A percentile compares a stretch with the other conserved stretches of the same genome.
phyloP scores from a whole-genome alignment of 2,113 vertebrate species.

The Corvus cornix region DNA sequence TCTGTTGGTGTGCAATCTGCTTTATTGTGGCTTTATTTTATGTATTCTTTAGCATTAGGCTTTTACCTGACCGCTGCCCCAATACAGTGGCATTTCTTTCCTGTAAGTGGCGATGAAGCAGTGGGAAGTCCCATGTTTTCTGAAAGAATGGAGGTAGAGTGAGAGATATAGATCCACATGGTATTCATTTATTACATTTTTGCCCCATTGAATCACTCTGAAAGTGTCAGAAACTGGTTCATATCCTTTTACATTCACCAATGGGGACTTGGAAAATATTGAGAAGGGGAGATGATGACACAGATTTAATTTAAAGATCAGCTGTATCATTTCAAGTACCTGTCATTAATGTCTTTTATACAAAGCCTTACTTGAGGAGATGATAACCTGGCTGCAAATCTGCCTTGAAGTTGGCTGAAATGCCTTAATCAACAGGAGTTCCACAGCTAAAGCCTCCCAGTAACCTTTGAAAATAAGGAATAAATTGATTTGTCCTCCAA shows the following conservation, averaged over 20 bases:
- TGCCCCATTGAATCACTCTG: background rate
- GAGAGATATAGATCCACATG: background rate
- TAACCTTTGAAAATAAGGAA: background rate
- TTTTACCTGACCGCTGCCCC: background rate
- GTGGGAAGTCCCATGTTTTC: background rate
- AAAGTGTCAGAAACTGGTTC: background rate
- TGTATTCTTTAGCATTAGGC: background rate
- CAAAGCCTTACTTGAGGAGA: background rate
- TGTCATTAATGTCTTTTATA: background rate
- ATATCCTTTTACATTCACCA: background rate
- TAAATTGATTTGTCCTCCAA: background rate
- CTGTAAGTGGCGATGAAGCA: background rate
- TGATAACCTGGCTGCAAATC: background rate
- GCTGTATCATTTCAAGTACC: background rate
- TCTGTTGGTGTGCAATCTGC: background rate
- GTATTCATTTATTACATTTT: background rate
- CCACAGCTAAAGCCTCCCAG: background rate
- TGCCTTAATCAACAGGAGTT: background rate
- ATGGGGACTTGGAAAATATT: background rate
- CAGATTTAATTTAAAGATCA: background rate
- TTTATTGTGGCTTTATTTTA: background rate
- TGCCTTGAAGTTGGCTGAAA: background rate
- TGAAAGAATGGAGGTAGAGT: background rate
- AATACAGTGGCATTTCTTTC: accelerated
- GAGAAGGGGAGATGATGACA: background rate